Conservation (phyloP, 2,113 vertebrate genomes). For the Penelope pileata region DNA sequence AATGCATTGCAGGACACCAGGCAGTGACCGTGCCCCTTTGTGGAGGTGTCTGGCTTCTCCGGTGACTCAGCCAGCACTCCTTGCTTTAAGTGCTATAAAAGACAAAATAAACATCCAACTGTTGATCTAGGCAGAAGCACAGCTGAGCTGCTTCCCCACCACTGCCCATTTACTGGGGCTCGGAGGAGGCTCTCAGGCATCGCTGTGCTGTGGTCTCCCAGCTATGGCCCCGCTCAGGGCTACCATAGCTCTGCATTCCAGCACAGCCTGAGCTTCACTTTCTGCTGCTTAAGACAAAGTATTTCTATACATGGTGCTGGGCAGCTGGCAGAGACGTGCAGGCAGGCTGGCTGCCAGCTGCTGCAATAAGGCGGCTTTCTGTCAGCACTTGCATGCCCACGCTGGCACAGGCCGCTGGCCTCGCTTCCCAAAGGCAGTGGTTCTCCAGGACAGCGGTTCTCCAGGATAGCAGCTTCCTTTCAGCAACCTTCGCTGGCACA, state of each 20-base stretch:
- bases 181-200: background rate
- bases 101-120: background rate
- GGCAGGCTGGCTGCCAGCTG: background rate
- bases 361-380: background rate
- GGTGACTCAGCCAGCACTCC: rapidly evolving
- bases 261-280: background rate
- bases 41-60: background rate
- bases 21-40: rapidly evolving
- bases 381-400: background rate
- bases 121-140: rapidly evolving
- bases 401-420: background rate
- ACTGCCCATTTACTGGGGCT: rapidly evolving
- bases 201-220: rapidly evolving
- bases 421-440: too few species aligned
- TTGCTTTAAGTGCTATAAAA: background rate
- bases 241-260: rapidly evolving
- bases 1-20: background rate
- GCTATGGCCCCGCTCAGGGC: background rate
- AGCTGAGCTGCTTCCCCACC: background rate
- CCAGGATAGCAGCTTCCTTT: background rate
- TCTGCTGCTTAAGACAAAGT: rapidly evolving
- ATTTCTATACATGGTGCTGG: rapidly evolving
- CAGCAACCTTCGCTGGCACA: rapidly evolving
- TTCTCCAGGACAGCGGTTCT: too few species aligned
- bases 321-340: background rate